Base-by-base conservation (phyloP, 2,888 invertebrate species). In the Taphrorychus bicolor region DNA sequence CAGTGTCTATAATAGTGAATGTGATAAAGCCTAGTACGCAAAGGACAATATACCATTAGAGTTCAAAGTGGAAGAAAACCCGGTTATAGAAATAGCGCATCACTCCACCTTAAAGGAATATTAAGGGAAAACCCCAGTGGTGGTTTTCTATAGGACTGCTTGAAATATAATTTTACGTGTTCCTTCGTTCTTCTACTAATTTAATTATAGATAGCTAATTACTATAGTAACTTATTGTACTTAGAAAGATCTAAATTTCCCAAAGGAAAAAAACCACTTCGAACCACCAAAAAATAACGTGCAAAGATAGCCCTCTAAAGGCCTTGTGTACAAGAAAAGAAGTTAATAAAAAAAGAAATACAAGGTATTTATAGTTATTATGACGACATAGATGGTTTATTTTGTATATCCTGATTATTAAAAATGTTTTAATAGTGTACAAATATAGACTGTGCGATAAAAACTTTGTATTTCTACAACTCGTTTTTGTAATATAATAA, bases 61-160 rank as follows among this genome's bases (percentile, higher is more conserved):
- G 32, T 32, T 32, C 32, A 32, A 32, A 32, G 7, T 32, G 32
- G 32, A 3, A n/a, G n/a, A 32, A 32, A 11, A 11, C 3, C 11
- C 32, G 32, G 7, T 32, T 9, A 11, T 9, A 32, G 11, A 9
- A 59, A 42, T 59, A 65, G 45, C 57, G 58, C 65, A 59, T 24
- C 45, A 45, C 45, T 45, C 45, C 45, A 45, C 45, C 14, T 16
- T 64, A 58, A 68, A 64, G 64, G 63, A 69, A 64, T 64, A 69
- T 64, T 63, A 64, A 59, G 54, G 57, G 58, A 40, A 59, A 67
- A 57, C 14, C 14, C 56, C 56, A 41, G 22, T 40, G 19, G 24
- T 11, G 58, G 51, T 61, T 67, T 62, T 59, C 58, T 62, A 42
- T 67, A 67, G 61, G 58, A 67, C 67, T 62, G 67, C 67, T 67